Evolutionary conservation across 2,113 vertebrate species (phyloP).

Genomic region (Haliaeetus leucogaster): DNA sequence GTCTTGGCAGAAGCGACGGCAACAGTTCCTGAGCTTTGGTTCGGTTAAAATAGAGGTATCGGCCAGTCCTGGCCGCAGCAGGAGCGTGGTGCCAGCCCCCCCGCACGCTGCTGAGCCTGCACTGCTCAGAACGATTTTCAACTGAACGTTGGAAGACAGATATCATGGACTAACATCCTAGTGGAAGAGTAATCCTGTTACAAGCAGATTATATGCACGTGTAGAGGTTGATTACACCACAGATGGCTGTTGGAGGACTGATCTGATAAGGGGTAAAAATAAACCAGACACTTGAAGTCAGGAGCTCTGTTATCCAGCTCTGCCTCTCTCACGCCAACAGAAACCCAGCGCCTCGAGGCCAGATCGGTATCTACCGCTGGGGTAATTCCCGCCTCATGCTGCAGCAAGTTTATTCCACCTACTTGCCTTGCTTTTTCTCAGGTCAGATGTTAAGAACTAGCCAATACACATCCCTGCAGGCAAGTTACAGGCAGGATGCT

Average conservation of each 20-base stretch:
- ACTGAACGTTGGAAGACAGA: accelerated
- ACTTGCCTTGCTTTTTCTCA: background rate
- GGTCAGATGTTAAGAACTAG: background rate
- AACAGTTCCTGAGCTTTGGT: background rate
- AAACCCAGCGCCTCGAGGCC: background rate
- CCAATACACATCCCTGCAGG: background rate
- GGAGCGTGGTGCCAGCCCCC: background rate
- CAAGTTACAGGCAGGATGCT: background rate
- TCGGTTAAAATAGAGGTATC: background rate
- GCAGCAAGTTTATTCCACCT: background rate
- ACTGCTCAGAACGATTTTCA: accelerated
- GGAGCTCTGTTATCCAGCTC: background rate
- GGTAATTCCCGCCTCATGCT: background rate
- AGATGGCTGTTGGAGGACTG: background rate
- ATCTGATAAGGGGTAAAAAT: background rate
- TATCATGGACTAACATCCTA: background rate
- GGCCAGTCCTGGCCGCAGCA: background rate
- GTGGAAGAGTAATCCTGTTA: background rate
- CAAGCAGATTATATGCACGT: accelerated
- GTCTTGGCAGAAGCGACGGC: background rate
- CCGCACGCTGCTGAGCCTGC: background rate
- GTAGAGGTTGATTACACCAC: background rate
- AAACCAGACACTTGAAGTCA: background rate
- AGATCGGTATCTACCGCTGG: background rate
- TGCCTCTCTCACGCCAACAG: background rate